These are phyloP conservation scores for Halesus radiatus DNA, from an alignment of 1,140 invertebrate species.

Conservation along the genomic window DNA sequence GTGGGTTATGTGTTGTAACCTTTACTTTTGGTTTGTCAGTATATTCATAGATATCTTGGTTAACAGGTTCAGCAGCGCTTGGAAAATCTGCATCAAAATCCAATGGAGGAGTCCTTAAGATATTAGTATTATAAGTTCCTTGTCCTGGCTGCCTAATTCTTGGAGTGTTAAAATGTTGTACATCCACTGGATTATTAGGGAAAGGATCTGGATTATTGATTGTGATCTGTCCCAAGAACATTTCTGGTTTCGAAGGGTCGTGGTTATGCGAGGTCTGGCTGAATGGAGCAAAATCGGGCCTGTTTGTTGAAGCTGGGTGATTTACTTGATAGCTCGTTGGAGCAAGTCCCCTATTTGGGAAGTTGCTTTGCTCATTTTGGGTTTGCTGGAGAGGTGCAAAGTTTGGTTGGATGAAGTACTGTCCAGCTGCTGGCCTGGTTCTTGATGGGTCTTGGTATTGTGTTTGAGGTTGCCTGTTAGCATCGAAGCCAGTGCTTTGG, in stretches of 20 bases:
- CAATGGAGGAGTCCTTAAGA: constrained; percentile 29
- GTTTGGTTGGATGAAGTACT: constrained; percentile 67
- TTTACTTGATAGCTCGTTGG: constrained; percentile 67
- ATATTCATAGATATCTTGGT: constrained; percentile 67
- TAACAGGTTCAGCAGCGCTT: constrained; percentile 66
- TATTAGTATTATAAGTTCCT: constrained; percentile 40
- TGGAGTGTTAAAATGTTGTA: constrained; percentile 47
- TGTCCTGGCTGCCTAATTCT: constrained; percentile 48
- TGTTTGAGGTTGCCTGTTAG: constrained; percentile 62
- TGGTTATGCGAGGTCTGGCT: constrained; percentile 68
- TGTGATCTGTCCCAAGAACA: constrained; percentile 73
- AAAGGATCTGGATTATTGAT: constrained; percentile 71
- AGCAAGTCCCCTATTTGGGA: constrained; percentile 63
- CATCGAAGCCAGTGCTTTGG: constrained; percentile 25
- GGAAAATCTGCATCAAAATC: constrained; percentile 53
- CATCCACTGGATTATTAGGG: constrained; percentile 53
- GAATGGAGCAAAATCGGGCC: constrained; percentile 65
- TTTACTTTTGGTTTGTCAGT: constrained; percentile 57
- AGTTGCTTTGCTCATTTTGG: constrained; percentile 54
- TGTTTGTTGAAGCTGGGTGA: constrained; percentile 67
- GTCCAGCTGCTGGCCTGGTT: constrained; percentile 65
- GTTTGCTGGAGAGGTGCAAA: constrained; percentile 55
- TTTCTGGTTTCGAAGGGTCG: constrained; percentile 72
- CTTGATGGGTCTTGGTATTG: constrained; percentile 67
- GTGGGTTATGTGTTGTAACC: constrained; percentile 68